A percentile compares a stretch with the other conserved stretches of the same genome.
These are phyloP conservation scores for Drosophila tsacasi DNA, from an alignment of 1,140 invertebrate genomes.

Conservation along the genomic window DNA sequence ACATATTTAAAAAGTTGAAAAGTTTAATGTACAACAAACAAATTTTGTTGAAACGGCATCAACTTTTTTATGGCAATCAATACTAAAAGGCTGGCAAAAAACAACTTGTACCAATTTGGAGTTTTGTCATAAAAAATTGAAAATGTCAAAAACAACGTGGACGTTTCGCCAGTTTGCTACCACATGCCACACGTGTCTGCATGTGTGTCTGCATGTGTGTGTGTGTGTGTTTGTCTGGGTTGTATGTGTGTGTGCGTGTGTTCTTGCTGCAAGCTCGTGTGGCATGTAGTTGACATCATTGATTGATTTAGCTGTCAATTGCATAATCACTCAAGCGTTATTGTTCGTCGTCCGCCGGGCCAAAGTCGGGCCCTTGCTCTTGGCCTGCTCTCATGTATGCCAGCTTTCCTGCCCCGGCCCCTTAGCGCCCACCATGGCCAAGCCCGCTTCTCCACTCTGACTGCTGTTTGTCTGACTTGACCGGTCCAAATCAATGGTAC, in stretches of 20 bases:
- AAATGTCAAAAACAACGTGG: conserved; percentile 79
- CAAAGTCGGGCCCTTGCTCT: conserved; percentile 47
- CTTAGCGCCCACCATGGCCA: background rate
- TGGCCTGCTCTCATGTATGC: conserved; percentile 17
- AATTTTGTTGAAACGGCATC: conserved; percentile 41
- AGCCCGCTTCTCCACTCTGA: background rate
- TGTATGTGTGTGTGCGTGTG: background rate
- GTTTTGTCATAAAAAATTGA: conserved; percentile 82
- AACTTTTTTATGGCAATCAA: conserved; percentile 60
- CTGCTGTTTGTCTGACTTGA: conserved; percentile 62
- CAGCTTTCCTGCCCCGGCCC: conserved; percentile 6
- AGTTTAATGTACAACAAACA: conserved; percentile 46
- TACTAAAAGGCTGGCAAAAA: conserved; percentile 28
- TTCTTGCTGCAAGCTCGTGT: conserved; percentile 18
- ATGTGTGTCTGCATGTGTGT: conserved; percentile 27
- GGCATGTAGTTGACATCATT: conserved; percentile 84
- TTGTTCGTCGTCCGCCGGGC: conserved; percentile 80
- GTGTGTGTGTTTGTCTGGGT: background rate
- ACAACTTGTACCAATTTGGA: conserved; percentile 74
- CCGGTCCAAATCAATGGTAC: conserved; percentile 36
- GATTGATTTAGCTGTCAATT: conserved; percentile 85
- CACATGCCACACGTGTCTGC: conserved; percentile 23
- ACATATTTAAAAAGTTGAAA: conserved; percentile 58
- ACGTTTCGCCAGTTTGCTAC: conserved; percentile 55
- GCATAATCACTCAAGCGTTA: conserved; percentile 85